Conservation (phyloP, 2,888 invertebrate genomes). For the Hydroisotoma schaefferi region DNA sequence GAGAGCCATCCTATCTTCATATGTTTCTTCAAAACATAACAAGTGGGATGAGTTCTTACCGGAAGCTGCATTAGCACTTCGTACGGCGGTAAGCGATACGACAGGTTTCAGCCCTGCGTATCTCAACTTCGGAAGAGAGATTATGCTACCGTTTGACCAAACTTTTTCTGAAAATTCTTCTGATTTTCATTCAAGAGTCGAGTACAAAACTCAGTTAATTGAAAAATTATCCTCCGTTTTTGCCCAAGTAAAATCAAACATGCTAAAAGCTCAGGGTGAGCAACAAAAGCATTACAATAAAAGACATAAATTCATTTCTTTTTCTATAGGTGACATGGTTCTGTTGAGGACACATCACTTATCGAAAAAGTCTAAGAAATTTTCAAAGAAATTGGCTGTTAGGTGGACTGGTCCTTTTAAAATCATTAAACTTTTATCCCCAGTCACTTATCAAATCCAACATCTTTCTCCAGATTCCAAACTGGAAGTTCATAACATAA, state of each 20-base stretch:
- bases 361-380: constrained; percentile 17
- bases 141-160: constrained; percentile 25
- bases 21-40: constrained; percentile 4
- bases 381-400: constrained; percentile 14
- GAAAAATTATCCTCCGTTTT: constrained; percentile 5
- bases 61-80: constrained; percentile 19
- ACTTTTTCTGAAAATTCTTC: not conserved
- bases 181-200: constrained; percentile 2
- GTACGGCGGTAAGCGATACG: constrained; percentile 25
- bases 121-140: constrained; percentile 30
- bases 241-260: constrained; percentile 1
- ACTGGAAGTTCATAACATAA: not conserved
- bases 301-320: not conserved
- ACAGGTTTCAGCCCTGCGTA: constrained; percentile 33
- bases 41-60: constrained; percentile 31
- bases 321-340: constrained; percentile 26
- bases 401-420: too few species aligned
- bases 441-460: not conserved
- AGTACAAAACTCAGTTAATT: constrained; percentile 13
- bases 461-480: not conserved
- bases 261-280: not conserved
- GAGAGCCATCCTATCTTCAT: constrained; percentile 20
- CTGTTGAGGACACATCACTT: constrained; percentile 20
- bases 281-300: constrained; percentile 24
- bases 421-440: not conserved